Evolutionary conservation across 1,140 invertebrate species (phyloP).

Genomic region (Zaprionus inermis): DNA sequence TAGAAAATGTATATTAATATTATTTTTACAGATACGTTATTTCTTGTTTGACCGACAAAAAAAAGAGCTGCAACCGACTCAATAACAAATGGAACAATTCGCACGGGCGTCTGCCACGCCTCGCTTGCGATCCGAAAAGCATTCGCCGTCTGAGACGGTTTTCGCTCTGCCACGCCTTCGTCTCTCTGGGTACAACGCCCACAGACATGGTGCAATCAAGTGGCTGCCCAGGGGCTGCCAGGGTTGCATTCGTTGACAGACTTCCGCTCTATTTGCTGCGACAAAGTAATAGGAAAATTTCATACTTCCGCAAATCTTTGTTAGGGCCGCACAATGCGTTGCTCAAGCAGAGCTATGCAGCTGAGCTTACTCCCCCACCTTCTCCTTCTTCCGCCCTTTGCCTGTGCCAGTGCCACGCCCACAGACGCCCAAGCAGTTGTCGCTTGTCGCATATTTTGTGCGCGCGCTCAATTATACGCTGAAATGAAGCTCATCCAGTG

Average conservation of each 20-base stretch:
- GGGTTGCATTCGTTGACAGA: constrained; percentile 72
- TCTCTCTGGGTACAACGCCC: constrained; percentile 13
- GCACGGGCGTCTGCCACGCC: neutral
- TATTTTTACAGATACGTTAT: neutral
- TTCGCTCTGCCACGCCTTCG: neutral
- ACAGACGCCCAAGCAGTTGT: constrained; percentile 56
- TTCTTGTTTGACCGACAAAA: neutral
- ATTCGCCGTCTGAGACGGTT: neutral
- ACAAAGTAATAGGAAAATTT: constrained; percentile 81
- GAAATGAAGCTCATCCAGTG: constrained; percentile 77
- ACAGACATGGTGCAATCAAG: constrained; percentile 69
- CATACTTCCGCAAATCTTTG: constrained; percentile 78
- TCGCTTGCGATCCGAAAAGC: neutral
- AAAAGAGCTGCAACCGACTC: neutral
- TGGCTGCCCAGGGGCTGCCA: constrained; percentile 48
- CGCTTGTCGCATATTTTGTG: constrained; percentile 76
- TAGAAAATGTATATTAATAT: neutral
- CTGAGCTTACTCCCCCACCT: no score
- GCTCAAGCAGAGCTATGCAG: constrained; percentile 25
- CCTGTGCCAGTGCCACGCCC: constrained; percentile 48
- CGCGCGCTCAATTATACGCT: constrained; percentile 74
- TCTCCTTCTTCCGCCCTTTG: no score
- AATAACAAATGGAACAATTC: constrained; percentile 1
- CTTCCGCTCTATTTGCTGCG: constrained; percentile 78
- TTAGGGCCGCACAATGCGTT: constrained; percentile 37